Conservation (phyloP, 2,888 invertebrate species). For the Heliconius sara region DNA sequence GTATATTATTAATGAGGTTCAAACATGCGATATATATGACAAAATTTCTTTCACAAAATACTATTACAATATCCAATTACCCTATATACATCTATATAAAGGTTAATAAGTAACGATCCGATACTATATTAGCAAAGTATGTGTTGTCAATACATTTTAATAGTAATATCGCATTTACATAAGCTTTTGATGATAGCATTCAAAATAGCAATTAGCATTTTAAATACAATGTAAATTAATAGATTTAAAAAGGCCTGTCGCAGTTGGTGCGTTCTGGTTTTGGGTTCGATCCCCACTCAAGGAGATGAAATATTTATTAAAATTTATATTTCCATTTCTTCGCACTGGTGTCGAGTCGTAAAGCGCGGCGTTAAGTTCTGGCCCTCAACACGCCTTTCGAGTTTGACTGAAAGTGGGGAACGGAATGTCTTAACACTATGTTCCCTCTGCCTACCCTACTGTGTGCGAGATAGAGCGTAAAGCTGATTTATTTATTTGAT, state of each 20-base stretch:
- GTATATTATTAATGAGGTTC: conserved; percentile 64
- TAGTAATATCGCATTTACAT: conserved; percentile 23
- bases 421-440: too few species aligned
- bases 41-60: conserved; percentile 32
- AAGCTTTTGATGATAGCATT: conserved; percentile 32
- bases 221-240: conserved; percentile 6
- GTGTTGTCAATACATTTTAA: conserved; percentile 32
- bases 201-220: conserved; percentile 28
- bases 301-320: too few species aligned
- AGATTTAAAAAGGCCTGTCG: not conserved
- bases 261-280: too few species aligned
- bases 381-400: too few species aligned
- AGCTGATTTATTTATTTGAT: too few species aligned
- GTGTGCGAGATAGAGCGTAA: too few species aligned
- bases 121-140: conserved; percentile 36
- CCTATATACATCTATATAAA: conserved; percentile 27
- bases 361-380: too few species aligned
- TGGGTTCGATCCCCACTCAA: too few species aligned
- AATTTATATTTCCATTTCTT: too few species aligned
- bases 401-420: too few species aligned
- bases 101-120: conserved; percentile 36
- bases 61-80: conserved; percentile 24
- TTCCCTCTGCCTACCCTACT: not conserved
- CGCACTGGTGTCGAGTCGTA: too few species aligned
- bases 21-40: conserved; percentile 56